A percentile compares a stretch with the other conserved stretches of the same genome.
Conservation (phyloP, 2,888 invertebrate genomes). For the Eupithecia centaureata region DNA sequence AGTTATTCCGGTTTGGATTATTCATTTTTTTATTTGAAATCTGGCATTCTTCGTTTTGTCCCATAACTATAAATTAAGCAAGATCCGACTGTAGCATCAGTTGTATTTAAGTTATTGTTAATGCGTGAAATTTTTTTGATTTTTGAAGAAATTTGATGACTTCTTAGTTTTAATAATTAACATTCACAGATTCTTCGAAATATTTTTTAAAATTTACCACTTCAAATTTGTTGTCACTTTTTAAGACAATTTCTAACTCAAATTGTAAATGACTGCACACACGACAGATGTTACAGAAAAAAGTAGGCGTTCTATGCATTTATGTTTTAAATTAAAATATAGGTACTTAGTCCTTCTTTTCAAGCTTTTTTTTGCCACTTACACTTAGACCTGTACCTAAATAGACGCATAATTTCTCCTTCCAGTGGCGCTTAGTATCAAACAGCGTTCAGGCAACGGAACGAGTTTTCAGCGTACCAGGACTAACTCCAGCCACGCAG, state of each 20-base stretch:
- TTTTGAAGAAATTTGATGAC: no score
- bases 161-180: no score
- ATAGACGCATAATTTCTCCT: neutral
- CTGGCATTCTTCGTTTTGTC: no score
- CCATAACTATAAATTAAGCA: no score
- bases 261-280: no score
- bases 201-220: neutral
- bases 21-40: no score
- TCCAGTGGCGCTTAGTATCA: constrained; percentile 90
- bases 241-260: no score
- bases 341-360: neutral
- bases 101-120: no score
- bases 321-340: no score
- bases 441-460: constrained; percentile 93
- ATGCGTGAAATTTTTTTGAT: no score
- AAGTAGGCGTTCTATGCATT: neutral
- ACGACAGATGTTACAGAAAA: neutral
- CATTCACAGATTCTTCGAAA: neutral
- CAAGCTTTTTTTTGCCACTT: neutral
- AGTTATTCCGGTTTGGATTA: no score
- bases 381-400: neutral
- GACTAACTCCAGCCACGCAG: constrained; percentile 89
- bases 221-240: neutral
- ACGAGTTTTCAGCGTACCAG: constrained; percentile 91
- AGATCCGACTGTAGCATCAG: no score